Percentiles rank a stretch among this genome's conserved stretches.
phyloP scores from a whole-genome alignment of 2,888 invertebrate species.

The Archaeoteleia sp. region DNA sequence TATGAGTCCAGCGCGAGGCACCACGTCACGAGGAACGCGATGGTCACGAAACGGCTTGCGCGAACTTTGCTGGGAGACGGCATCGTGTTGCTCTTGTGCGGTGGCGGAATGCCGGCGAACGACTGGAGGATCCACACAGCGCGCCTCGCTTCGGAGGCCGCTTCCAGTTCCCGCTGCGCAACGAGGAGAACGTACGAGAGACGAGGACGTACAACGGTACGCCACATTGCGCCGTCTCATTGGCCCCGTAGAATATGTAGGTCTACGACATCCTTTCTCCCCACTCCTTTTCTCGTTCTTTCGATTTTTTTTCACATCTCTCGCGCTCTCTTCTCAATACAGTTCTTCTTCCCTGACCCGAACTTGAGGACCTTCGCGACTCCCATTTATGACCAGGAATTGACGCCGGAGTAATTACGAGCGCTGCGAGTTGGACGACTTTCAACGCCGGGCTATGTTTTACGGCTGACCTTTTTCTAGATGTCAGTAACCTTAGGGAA shows the following conservation, averaged over 20 bases:
- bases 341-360: constrained; percentile 31
- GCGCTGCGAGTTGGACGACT: too few species aligned
- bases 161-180: constrained; percentile 48
- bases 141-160: constrained; percentile 32
- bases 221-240: constrained; percentile 75
- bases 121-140: constrained; percentile 50
- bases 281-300: constrained; percentile 30
- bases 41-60: constrained; percentile 47
- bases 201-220: constrained; percentile 59
- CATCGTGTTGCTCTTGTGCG: constrained; percentile 47
- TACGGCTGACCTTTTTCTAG: too few species aligned
- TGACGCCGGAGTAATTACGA: constrained; percentile 10
- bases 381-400: constrained; percentile 6
- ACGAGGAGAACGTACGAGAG: constrained; percentile 50
- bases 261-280: constrained; percentile 61
- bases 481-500: too few species aligned
- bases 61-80: constrained; percentile 40
- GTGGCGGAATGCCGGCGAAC: constrained; percentile 58
- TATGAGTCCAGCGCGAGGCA: constrained; percentile 56
- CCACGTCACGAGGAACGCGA: constrained; percentile 62
- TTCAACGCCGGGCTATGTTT: too few species aligned
- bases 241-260: constrained; percentile 73
- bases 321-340: constrained; percentile 34
- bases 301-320: constrained; percentile 39
- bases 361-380: constrained; percentile 10